Evolutionary conservation across 2,888 invertebrate species (phyloP).

Genomic region (Aplocera efformata): DNA sequence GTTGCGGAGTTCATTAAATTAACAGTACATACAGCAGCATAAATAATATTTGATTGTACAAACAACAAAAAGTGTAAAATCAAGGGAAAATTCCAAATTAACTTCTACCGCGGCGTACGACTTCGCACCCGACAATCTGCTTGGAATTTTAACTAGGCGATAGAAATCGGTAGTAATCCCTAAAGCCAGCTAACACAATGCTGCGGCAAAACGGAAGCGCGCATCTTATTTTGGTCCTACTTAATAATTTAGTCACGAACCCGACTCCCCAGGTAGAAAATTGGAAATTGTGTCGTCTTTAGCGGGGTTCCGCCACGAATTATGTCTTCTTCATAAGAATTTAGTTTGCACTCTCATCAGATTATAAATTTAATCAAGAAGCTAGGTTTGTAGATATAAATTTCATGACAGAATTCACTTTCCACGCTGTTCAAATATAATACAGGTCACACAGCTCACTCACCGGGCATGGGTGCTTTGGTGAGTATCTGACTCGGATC

Average conservation of each 20-base stretch:
- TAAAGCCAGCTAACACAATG: constrained; percentile 64
- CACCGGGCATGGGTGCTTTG: too few species aligned
- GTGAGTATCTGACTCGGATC: too few species aligned
- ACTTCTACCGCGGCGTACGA: constrained; percentile 58
- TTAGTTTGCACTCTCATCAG: constrained; percentile 34
- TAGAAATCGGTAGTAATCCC: constrained; percentile 72
- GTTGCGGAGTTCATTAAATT: too few species aligned
- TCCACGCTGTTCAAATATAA: too few species aligned
- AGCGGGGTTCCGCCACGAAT: constrained; percentile 55
- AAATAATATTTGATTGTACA: too few species aligned
- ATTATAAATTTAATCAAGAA: constrained; percentile 28
- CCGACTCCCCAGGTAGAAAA: constrained; percentile 71
- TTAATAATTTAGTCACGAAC: constrained; percentile 76
- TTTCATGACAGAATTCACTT: constrained; percentile 5
- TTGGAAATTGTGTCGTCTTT: constrained; percentile 75
- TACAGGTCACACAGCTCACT: too few species aligned
- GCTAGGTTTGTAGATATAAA: constrained; percentile 8
- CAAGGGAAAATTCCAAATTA: constrained; percentile 63
- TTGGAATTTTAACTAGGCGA: constrained; percentile 71
- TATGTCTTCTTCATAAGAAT: constrained; percentile 52
- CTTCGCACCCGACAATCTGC: constrained; percentile 61
- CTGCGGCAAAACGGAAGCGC: constrained; percentile 64
- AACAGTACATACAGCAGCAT: neutral
- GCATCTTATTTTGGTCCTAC: constrained; percentile 67
- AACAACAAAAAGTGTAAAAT: constrained; percentile 40